Percentiles rank a stretch among this genome's conserved stretches.
Evolutionary conservation across 2,113 vertebrate genomes (phyloP).

Genomic region (Orientallactaga bullata): DNA sequence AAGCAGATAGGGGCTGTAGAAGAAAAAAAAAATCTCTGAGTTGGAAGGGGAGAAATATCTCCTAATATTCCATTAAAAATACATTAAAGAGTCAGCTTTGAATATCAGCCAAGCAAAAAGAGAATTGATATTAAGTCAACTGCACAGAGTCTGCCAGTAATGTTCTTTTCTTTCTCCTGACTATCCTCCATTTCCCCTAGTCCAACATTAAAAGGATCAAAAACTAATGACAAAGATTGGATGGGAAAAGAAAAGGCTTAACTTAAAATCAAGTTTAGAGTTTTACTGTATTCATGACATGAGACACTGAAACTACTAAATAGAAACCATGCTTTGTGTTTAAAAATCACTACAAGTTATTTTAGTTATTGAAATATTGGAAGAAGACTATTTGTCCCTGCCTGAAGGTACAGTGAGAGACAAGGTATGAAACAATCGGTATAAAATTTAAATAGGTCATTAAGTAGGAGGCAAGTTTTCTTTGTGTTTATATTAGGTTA

Average conservation of each 20-base stretch:
- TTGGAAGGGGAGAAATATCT: not conserved
- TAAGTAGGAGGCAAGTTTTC: not conserved
- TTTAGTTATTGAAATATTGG: not conserved
- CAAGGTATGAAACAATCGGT: not conserved
- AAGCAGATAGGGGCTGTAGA: not conserved
- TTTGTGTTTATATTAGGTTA: not conserved
- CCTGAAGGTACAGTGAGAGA: not conserved
- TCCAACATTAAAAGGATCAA: not conserved
- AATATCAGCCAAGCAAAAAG: not conserved
- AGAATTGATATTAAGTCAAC: not conserved
- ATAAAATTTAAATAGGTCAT: not conserved
- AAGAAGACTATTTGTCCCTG: not conserved
- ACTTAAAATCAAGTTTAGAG: not conserved
- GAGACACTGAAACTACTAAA: not conserved
- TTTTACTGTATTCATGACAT: slow-evolving; percentile 5
- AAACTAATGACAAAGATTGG: not conserved
- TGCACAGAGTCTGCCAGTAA: not conserved
- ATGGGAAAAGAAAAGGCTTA: not conserved
- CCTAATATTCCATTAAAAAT: not conserved
- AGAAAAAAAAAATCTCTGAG: not conserved
- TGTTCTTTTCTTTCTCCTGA: not conserved
- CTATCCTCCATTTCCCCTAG: not conserved
- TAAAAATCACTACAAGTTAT: not conserved
- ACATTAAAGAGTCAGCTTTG: not conserved
- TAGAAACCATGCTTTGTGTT: not conserved